Conservation (phyloP, 2,888 invertebrate species). For the Druceiella hillmani region DNA sequence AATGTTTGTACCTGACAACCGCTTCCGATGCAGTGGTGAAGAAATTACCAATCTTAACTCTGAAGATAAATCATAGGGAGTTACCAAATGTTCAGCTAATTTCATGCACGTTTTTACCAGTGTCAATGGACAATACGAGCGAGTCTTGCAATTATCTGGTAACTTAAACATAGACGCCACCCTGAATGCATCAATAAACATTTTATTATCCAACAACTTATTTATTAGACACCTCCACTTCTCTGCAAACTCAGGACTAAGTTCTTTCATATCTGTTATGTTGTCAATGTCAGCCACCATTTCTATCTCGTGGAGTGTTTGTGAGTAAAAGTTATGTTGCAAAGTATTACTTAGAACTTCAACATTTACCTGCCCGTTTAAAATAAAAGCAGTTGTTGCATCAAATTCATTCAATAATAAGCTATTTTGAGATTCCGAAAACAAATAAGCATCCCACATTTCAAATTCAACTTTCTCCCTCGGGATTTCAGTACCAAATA, state of each 20-base stretch:
- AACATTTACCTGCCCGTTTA: slow-evolving; percentile 41
- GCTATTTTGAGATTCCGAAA: slow-evolving; percentile 30
- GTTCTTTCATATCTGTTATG: slow-evolving; percentile 36
- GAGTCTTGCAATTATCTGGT: slow-evolving; percentile 39
- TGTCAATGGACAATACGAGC: slow-evolving; percentile 46
- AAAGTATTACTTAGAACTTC: no score
- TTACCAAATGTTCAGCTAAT: slow-evolving; percentile 57
- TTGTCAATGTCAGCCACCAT: slow-evolving; percentile 43
- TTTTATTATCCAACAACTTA: slow-evolving; percentile 50
- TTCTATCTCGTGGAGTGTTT: slow-evolving; percentile 43
- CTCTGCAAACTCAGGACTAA: slow-evolving; percentile 37
- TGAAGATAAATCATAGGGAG: slow-evolving; percentile 57
- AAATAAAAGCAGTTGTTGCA: slow-evolving; percentile 36
- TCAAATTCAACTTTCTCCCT: slow-evolving; percentile 43
- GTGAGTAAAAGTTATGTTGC: no score
- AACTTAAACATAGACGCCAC: slow-evolving; percentile 49
- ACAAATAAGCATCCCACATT: slow-evolving; percentile 46
- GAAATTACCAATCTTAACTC: slow-evolving; percentile 57
- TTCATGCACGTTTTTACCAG: slow-evolving; percentile 57
- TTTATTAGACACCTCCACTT: slow-evolving; percentile 47
- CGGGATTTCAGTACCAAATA: slow-evolving; percentile 36
- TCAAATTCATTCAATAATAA: slow-evolving; percentile 36
- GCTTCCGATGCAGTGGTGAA: slow-evolving; percentile 36
- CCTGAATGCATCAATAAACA: slow-evolving; percentile 56
- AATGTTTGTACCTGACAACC: slow-evolving; percentile 34